Base-by-base conservation (phyloP, 1,140 invertebrate genomes). In the Drosophila repleta region DNA sequence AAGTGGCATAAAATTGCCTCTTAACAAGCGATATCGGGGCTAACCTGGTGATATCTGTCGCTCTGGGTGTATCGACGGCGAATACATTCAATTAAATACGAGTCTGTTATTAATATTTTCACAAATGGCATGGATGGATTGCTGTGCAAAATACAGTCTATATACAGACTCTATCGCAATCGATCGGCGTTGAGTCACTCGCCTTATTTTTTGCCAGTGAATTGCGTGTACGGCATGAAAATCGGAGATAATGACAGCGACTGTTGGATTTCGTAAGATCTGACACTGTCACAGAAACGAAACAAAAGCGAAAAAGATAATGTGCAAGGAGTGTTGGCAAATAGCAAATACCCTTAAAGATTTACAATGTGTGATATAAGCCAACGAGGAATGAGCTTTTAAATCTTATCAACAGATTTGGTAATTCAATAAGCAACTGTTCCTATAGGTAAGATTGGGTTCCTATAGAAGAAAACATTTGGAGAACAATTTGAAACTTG, bases 171-270 rank as follows among this genome's bases (percentile, higher is more conserved):
- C 11, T 35, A 35, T 35, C 15, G n/a, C 37, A 43, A 71, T 45
- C 53, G 51, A 61, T 68, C 65, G 35, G 29, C n/a, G 53, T 39
- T 58, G 62, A 71, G 18, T 73, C 56, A 67, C 35, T 20, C n/a
- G 39, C 48, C 20, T 71, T 2, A 10, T 13, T 48, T 61, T 61
- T 39, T 39, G 35, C 18, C 35, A 20, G 13, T 29, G 55, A 60
- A 46, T 53, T 63, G 48, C 60, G 35, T 61, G 63, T 24, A 37
- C 15, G 60, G 66, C 48, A 43, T 64, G 60, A 58, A 52, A 66
- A 71, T 71, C 39, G 32, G 21, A 73, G 70, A 73, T 73, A 73
- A 67, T 56, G 70, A 71, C 37, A 52, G 53, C 57, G 45, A 60
- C 57, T 39, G 45, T 11, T 29, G 18, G 45, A 45, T 67, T 73